Base-by-base conservation (phyloP, 2,113 vertebrate species). In the Barbus barbus region DNA sequence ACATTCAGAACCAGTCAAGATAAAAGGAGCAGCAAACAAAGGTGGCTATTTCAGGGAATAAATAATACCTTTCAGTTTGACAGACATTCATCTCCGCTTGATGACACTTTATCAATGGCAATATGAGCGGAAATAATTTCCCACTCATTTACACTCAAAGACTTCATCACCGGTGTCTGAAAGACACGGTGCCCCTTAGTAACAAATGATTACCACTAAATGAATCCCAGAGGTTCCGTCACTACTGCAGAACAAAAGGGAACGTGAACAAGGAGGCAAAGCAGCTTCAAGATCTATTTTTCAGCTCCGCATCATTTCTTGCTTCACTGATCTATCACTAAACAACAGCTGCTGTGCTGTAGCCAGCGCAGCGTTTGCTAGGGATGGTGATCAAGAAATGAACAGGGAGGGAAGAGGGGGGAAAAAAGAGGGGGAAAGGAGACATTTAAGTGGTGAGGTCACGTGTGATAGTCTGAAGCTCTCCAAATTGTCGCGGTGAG, bases 251-350 rank as follows among this genome's bases (percentile, higher is more conserved):
- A 95, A 95, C 94, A 96, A 95, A 96, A 91, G 92, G 89, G 88
- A 90, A 89, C 85, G 91, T 91, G 93, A 93, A 92, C 71, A 85
- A 91, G 85, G 90, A 92, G 89, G 81, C 38, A 81, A 87, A 18
- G 90, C 86, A 85, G 85, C 89, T 94, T 90, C 91, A 92, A 94
- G 93, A 95, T 96, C 94, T 94, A 92, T 95, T 95, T 96, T 95
- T 94, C 89, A 94, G 93, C 91, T 84, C 78, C 31, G 94, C 93
- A 94, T 96, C 95, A 96, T 96, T 97, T 96, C 95, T 96, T 95
- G 95, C 95, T 97, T 96, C 95, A 95, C 93, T 97, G 95, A 96
- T 96, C 93, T 96, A 95, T 95, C 95, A 94, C 94, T 94, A 95
- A 96, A 96, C 93, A 96, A 93, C 96, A 97, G 95, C 94, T 96